These are phyloP conservation scores for Ruditapes philippinarum DNA, from an alignment of 1,140 invertebrate genomes.

Conservation along the genomic window DNA sequence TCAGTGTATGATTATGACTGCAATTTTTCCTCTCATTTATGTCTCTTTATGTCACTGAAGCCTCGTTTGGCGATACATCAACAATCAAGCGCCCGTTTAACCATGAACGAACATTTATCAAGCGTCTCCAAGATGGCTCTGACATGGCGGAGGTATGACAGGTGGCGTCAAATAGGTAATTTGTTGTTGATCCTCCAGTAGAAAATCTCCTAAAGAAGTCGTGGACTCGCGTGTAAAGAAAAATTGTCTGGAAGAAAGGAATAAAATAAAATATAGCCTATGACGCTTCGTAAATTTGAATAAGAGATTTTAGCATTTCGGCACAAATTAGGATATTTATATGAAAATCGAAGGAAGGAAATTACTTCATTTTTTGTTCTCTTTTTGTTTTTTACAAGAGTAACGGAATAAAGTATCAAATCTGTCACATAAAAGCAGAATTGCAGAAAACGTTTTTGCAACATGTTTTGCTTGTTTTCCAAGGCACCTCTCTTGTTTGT, in stretches of 20 bases:
- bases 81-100: constrained; percentile 57
- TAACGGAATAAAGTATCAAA: too few species aligned
- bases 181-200: constrained; percentile 57
- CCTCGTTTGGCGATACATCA: constrained; percentile 56
- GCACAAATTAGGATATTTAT: neutral
- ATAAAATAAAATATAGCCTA: constrained; percentile 20
- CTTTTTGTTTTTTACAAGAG: neutral
- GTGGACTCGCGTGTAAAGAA: constrained; percentile 15
- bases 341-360: too few species aligned
- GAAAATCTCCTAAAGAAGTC: constrained; percentile 33
- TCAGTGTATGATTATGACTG: constrained; percentile 66
- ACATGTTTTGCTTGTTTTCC: too few species aligned
- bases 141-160: constrained; percentile 60
- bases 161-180: constrained; percentile 68
- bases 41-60: constrained; percentile 64
- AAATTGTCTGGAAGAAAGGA: neutral
- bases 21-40: constrained; percentile 62
- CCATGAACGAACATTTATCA: constrained; percentile 58
- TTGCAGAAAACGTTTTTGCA: too few species aligned
- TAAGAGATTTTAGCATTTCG: neutral
- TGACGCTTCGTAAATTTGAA: constrained; percentile 28
- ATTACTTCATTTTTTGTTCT: neutral
- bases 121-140: constrained; percentile 63
- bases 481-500: too few species aligned
- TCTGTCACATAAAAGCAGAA: too few species aligned